Base-by-base conservation (phyloP, 2,113 vertebrate genomes). In the Oriolus oriolus region DNA sequence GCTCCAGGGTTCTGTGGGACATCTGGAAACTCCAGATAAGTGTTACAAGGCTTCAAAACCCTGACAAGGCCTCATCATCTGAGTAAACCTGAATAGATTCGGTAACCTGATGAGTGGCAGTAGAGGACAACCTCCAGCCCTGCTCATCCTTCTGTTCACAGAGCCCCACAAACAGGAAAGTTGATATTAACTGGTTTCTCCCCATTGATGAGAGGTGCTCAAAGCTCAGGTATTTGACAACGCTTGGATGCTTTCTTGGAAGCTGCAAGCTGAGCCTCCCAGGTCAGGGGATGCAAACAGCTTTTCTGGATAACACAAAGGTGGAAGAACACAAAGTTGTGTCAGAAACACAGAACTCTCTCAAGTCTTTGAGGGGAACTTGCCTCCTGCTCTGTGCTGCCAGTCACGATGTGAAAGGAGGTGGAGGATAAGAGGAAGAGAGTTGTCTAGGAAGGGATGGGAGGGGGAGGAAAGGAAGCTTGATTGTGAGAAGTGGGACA, bases 101-200 rank as follows among this genome's bases (percentile, higher is more conserved):
- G 49, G n/a, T 63, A 10, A 39, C 28, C 28, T 50, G n/a, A 9
- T 3, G 45, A 66, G 56, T 13, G 39, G 47, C 79, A 69, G 49
- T 0, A 41, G 44, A 24, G 61, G 57, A 24, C 19, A 50, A 7
- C 7, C 7, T 52, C 37, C 56, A 3, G 0, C 28, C 9, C 37
- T 35, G 42, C 10, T 85, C 42, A 21, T 22, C 31, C 15, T 8
- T 8, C 4, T 33, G 11, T 3, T 42, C 63, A 27, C 50, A 60
- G 12, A 71, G 45, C 8, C 42, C 37, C 84, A 59, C 65, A 15
- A 63, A 8, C 20, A 65, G 53, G n/a, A n/a, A 74, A 26, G 41
- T 3, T 10, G 16, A 7, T 16, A 11, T 4, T 31, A 70, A 64
- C 10, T 21, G 44, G n/a, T 61, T 73, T 83, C 22, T 83, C 39